Conservation (phyloP, 2,113 vertebrate species). For the Neopipo cinnamomea region DNA sequence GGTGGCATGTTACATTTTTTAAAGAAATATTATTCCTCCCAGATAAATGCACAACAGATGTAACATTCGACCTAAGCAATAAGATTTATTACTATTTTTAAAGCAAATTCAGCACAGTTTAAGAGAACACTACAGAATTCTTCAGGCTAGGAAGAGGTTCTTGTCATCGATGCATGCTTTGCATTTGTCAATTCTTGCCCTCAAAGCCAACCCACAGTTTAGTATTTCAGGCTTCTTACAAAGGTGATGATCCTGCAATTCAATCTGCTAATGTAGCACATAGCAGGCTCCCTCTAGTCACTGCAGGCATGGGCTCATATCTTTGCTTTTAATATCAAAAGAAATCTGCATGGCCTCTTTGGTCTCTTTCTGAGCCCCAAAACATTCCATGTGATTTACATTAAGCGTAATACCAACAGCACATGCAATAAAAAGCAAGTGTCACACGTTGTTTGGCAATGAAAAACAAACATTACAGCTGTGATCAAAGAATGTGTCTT, state of each 20-base stretch:
- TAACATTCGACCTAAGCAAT: constrained; percentile 39
- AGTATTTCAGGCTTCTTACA: background rate
- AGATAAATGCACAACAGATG: constrained; percentile 61
- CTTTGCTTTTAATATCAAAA: background rate
- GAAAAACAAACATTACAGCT: background rate
- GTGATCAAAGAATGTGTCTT: background rate
- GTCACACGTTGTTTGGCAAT: background rate
- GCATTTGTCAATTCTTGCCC: background rate
- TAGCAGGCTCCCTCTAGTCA: background rate
- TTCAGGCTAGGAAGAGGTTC: background rate
- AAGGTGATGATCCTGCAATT: constrained; percentile 15
- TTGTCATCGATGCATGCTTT: background rate
- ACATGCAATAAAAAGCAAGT: constrained; percentile 17
- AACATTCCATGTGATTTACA: background rate
- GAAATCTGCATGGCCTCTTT: background rate
- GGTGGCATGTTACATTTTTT: constrained; percentile 22
- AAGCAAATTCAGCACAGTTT: constrained; percentile 47
- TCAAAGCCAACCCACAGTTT: background rate
- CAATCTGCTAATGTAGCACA: background rate
- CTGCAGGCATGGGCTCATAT: background rate
- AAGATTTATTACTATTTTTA: constrained; percentile 61
- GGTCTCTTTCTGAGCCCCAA: background rate
- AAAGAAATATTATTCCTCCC: constrained; percentile 21
- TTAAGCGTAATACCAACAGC: background rate
- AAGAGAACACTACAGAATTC: constrained; percentile 18